phyloP scores from a whole-genome alignment of 2,888 invertebrate species.

The Thymelicus lineola region DNA sequence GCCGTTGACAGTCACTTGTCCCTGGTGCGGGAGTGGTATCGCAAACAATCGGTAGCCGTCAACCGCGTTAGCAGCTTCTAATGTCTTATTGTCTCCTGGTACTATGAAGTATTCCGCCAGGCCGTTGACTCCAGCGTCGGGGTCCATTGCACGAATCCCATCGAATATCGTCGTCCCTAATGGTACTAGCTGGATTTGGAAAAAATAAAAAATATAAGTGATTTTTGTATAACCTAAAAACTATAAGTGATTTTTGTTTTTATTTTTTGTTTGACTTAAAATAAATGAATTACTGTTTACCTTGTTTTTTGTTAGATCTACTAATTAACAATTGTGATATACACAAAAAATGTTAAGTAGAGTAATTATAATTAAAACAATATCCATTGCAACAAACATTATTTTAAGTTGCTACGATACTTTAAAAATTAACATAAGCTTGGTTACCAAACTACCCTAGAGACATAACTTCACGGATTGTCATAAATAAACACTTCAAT shows the following conservation, averaged over 20 bases:
- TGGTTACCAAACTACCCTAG: too few relatives aligned
- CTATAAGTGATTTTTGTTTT: too few relatives aligned
- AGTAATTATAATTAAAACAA: too few relatives aligned
- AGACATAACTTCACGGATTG: neutral
- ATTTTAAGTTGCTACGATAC: too few relatives aligned
- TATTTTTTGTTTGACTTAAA: too few relatives aligned
- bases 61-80: constrained; percentile 82
- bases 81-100: constrained; percentile 83
- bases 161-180: constrained; percentile 94
- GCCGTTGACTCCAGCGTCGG: constrained; percentile 95
- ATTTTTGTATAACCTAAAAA: too few relatives aligned
- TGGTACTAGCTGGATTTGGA: constrained; percentile 90
- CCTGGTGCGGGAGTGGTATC: constrained; percentile 95
- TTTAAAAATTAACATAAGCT: too few relatives aligned
- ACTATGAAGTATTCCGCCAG: constrained; percentile 94
- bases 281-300: neutral
- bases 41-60: constrained; percentile 94
- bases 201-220: constrained; percentile 19
- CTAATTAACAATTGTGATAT: too few relatives aligned
- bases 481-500: constrained; percentile 16
- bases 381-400: too few relatives aligned
- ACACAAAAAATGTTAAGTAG: too few relatives aligned
- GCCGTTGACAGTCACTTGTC: constrained; percentile 93
- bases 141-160: constrained; percentile 91
- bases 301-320: too few relatives aligned